Base-by-base conservation (phyloP, 2,888 invertebrate species). In the Macroteleia sp. region DNA sequence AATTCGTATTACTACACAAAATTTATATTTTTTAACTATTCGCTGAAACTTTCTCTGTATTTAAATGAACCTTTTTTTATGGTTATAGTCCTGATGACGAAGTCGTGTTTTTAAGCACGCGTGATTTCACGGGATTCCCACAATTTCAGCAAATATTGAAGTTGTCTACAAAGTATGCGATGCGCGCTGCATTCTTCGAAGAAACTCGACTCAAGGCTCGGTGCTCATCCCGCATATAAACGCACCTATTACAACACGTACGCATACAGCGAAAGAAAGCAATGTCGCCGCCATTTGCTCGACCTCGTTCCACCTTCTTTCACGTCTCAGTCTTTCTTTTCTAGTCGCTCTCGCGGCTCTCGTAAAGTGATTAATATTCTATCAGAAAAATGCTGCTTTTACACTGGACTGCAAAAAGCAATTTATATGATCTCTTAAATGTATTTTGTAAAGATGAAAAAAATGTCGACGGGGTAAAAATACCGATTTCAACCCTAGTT, bases 101-200 rank as follows among this genome's bases (percentile, higher is more conserved):
- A n/a, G n/a, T 80, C 81, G 77, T 70, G 64, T 82, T 81, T 81
- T 83, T 84, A 77, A 80, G 76, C 42, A 62, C 56, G 69, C 75
- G 81, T 82, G 82, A 83, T 86, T 83, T 82, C 82, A 83, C 79
- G 50, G 59, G 57, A 69, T 66, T 59, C 69, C 77, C 80, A 73
- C 80, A 82, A 86, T 87, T 85, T 85, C 83, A 78, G 86, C 83
- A 88, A 88, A 88, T 88, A 88, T 88, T 88, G 86, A 83, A 86
- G 87, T 83, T 87, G 86, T 83, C 83, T 81, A 82, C 77, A 77
- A 67, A 83, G 81, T 67, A 74, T 50, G 30, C 59, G 83, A 83
- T 83, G 85, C 85, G 77, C 79, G 80, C 41, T 64, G 76, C 82
- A 83, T 86, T 86, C 83, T 80, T 80, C 75, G 69, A 74, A 70